Evolutionary conservation across 2,888 invertebrate species (phyloP).

Genomic region (Leptopilina myrica): DNA sequence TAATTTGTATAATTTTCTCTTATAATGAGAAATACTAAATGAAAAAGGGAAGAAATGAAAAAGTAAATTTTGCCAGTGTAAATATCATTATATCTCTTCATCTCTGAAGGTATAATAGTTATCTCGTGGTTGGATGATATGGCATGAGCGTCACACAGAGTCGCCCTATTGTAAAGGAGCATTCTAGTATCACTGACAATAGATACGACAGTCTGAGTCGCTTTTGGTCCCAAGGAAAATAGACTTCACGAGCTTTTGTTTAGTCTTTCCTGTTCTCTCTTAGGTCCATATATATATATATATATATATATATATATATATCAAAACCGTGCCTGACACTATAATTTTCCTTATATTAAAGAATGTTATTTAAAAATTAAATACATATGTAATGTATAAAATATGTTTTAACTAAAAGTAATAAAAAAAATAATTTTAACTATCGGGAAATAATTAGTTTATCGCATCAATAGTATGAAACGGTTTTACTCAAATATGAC

Average conservation of each 20-base stretch:
- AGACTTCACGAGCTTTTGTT: conserved; percentile 54
- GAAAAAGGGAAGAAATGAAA: background rate
- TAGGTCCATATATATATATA: conserved; percentile 1
- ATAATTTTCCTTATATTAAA: too few species aligned
- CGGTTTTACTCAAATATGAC: too few species aligned
- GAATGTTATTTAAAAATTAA: too few species aligned
- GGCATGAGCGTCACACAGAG: background rate
- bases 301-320: too few species aligned
- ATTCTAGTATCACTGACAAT: conserved; percentile 30
- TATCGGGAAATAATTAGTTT: too few species aligned
- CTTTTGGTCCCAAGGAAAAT: conserved; percentile 46
- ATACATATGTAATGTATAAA: too few species aligned
- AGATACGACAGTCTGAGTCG: conserved; percentile 15
- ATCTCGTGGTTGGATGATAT: conserved; percentile 17
- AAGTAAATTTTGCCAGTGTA: conserved; percentile 1
- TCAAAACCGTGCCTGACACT: too few species aligned
- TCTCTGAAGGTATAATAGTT: conserved; percentile 21
- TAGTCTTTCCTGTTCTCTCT: conserved; percentile 44
- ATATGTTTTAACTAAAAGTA: too few species aligned
- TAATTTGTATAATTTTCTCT: background rate
- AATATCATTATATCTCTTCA: conserved; percentile 18
- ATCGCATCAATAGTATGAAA: too few species aligned
- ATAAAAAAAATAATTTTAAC: too few species aligned
- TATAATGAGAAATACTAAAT: background rate
- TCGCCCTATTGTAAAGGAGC: conserved; percentile 16